A percentile compares a stretch with the other conserved stretches of the same genome.
Evolutionary conservation across 2,113 vertebrate species (phyloP).

Genomic region (Dicentrarchus labrax): DNA sequence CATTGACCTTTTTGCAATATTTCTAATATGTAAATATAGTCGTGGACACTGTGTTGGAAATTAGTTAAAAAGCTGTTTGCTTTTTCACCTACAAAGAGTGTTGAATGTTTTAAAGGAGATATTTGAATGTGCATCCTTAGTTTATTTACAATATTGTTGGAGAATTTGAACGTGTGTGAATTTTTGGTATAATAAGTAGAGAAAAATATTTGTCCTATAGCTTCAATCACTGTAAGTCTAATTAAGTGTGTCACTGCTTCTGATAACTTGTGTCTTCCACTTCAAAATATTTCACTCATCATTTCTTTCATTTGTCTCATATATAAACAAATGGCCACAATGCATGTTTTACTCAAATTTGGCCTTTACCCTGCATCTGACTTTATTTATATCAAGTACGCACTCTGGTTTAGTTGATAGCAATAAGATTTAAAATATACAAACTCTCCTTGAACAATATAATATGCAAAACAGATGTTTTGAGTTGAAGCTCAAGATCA

Average conservation of each 20-base stretch:
- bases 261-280: neutral
- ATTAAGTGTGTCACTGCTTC: neutral
- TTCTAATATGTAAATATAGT: slow-evolving; percentile 5
- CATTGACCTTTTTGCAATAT: neutral
- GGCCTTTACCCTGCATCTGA: neutral
- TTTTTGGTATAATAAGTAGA: neutral
- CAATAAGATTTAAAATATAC: slow-evolving; percentile 11
- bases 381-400: neutral
- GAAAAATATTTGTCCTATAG: neutral
- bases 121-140: neutral
- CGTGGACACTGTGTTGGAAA: neutral
- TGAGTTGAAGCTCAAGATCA: slow-evolving; percentile 24
- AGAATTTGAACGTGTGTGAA: neutral
- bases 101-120: neutral
- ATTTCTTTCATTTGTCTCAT: neutral
- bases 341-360: neutral
- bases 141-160: neutral
- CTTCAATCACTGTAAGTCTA: neutral
- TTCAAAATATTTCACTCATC: neutral
- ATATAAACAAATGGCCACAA: neutral
- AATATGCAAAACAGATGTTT: slow-evolving; percentile 49
- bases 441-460: slow-evolving; percentile 15
- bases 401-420: neutral
- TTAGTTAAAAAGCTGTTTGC: slow-evolving; percentile 7
- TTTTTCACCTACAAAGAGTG: neutral